Percentiles rank a stretch among this genome's conserved stretches.
phyloP scores from a whole-genome alignment of 2,797 vertebrate species.

The Periparus ater region DNA sequence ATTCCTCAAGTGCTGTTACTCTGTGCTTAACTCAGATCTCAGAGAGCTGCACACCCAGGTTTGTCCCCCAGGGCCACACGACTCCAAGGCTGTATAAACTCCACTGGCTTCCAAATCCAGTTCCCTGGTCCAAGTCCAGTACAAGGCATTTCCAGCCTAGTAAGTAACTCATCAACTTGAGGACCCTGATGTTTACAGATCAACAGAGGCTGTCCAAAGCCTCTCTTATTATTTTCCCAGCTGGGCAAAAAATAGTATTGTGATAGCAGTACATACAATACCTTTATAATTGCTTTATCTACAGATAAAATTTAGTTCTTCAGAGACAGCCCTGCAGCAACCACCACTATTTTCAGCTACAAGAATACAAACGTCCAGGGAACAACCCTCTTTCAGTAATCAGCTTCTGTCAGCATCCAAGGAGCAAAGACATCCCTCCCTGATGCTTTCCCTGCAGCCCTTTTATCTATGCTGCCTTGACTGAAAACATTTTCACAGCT shows the following conservation, averaged over 20 bases:
- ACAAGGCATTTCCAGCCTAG: background rate
- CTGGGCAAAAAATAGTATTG: background rate
- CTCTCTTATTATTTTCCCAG: background rate
- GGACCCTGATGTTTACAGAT: background rate
- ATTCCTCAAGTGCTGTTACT: background rate
- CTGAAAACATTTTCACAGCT: background rate
- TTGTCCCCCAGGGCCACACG: background rate
- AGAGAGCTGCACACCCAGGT: background rate
- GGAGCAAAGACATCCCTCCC: background rate
- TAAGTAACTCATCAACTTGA: background rate
- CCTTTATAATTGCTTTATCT: conserved; percentile 1
- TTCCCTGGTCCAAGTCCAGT: background rate
- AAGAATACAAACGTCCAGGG: background rate
- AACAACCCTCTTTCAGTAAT: background rate
- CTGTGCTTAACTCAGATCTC: background rate
- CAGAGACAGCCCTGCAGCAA: background rate
- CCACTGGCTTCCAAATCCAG: background rate
- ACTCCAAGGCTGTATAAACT: background rate
- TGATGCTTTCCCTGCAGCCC: background rate
- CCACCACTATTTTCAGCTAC: background rate
- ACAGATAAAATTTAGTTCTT: background rate
- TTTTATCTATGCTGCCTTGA: background rate
- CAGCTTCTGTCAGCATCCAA: background rate
- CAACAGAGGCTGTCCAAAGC: background rate
- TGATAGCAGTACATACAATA: background rate